Conservation (phyloP, 1,140 invertebrate species). For the Helicorthomorpha holstii region DNA sequence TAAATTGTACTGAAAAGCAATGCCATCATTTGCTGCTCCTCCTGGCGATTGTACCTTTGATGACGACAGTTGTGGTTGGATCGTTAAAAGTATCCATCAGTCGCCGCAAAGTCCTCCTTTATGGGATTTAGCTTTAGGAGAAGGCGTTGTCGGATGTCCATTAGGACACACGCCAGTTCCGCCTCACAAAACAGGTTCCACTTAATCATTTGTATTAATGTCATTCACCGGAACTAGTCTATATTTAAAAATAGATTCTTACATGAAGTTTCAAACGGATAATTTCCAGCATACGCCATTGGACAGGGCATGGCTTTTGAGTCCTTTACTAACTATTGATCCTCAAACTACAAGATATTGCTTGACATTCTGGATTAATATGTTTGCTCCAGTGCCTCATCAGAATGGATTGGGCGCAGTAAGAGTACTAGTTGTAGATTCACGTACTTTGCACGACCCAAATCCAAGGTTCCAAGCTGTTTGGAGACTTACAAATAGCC, state of each 20-base stretch:
- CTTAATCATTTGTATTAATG: background rate
- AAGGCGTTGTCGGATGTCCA: background rate
- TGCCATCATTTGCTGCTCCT: background rate
- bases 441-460: background rate
- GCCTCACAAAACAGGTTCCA: background rate
- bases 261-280: constrained; percentile 6
- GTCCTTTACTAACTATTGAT: background rate
- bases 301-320: constrained; percentile 4
- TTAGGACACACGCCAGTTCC: constrained; percentile 3
- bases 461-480: background rate
- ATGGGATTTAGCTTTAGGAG: background rate
- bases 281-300: constrained; percentile 5
- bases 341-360: background rate
- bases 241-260: constrained; percentile 5
- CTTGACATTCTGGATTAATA: constrained; percentile 4
- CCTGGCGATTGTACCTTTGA: constrained; percentile 5
- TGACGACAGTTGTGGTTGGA: constrained; percentile 3
- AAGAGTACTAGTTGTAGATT: constrained; percentile 1
- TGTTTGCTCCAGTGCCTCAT: background rate
- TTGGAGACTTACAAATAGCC: constrained; percentile 6
- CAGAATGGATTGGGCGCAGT: constrained; percentile 5
- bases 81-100: background rate
- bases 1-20: background rate
- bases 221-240: background rate
- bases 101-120: background rate